phyloP scores from a whole-genome alignment of 1,140 invertebrate species.

The Eueides isabella region DNA sequence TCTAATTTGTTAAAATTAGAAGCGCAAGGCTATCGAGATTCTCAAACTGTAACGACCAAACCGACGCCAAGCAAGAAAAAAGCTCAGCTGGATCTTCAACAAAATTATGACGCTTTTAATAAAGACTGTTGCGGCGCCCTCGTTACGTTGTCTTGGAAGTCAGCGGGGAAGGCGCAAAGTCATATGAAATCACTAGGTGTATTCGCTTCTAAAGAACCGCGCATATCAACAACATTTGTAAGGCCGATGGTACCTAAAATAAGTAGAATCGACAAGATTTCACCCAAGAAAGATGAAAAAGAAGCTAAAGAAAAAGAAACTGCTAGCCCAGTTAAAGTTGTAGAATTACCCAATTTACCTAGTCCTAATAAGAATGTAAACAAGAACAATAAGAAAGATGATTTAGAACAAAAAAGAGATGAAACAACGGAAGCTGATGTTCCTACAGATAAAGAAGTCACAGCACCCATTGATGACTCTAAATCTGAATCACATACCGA shows the following conservation, averaged over 20 bases:
- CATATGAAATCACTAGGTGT: slow-evolving; percentile 66
- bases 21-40: slow-evolving; percentile 73
- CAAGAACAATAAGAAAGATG: slow-evolving; percentile 1
- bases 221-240: slow-evolving; percentile 57
- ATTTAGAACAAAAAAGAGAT: not conserved
- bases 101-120: slow-evolving; percentile 56
- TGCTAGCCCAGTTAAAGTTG: slow-evolving; percentile 24
- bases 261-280: slow-evolving; percentile 60
- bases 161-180: slow-evolving; percentile 58
- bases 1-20: slow-evolving; percentile 82
- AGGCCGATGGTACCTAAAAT: slow-evolving; percentile 66
- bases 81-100: slow-evolving; percentile 50
- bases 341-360: slow-evolving; percentile 15
- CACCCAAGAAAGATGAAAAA: slow-evolving; percentile 62
- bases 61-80: slow-evolving; percentile 61
- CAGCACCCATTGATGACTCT: not conserved
- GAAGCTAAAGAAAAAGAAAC: slow-evolving; percentile 50
- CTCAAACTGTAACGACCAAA: slow-evolving; percentile 52
- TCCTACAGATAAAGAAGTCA: not conserved
- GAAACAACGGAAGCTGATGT: slow-evolving; percentile 10
- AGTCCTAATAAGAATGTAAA: slow-evolving; percentile 12
- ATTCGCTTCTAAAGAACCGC: slow-evolving; percentile 48
- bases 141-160: slow-evolving; percentile 59
- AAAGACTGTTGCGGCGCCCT: slow-evolving; percentile 69
- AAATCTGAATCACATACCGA: not conserved